These are phyloP conservation scores for Vannuccia rotundouncinata DNA, from an alignment of 2,888 invertebrate species.

Conservation along the genomic window DNA sequence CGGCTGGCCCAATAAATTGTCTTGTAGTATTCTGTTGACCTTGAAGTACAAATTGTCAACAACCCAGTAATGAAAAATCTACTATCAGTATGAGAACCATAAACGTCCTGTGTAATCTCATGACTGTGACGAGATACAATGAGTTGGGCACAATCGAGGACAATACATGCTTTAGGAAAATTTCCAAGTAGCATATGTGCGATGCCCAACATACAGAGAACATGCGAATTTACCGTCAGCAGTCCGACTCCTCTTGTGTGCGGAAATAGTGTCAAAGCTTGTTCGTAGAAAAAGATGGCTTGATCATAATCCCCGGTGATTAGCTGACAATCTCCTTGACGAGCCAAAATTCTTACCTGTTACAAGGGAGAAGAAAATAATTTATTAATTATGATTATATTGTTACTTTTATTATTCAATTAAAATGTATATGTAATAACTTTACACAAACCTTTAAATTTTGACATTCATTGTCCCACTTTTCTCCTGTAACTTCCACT, in stretches of 20 bases:
- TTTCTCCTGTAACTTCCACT: neutral
- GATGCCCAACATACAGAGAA: neutral
- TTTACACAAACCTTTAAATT: too few relatives aligned
- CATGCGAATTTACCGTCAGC: neutral
- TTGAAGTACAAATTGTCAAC: neutral
- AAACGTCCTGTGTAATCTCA: neutral
- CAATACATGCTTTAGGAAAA: neutral
- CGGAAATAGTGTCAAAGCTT: neutral
- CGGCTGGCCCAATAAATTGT: neutral
- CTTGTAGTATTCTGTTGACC: neutral
- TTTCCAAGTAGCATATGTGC: neutral
- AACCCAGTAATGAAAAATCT: neutral
- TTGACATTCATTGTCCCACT: too few relatives aligned
- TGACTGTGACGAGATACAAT: neutral
- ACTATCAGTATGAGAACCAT: neutral
- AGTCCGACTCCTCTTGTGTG: neutral
- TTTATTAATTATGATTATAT: too few relatives aligned
- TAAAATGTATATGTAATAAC: too few relatives aligned
- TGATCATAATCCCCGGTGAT: neutral
- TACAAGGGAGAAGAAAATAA: too few relatives aligned
- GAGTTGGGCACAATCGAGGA: neutral
- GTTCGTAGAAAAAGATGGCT: neutral
- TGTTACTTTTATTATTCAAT: too few relatives aligned
- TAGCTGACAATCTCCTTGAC: neutral
- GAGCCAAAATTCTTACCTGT: neutral